These are phyloP conservation scores for Rhopalosiphum nymphaeae DNA, from an alignment of 2,888 invertebrate species.

Conservation along the genomic window DNA sequence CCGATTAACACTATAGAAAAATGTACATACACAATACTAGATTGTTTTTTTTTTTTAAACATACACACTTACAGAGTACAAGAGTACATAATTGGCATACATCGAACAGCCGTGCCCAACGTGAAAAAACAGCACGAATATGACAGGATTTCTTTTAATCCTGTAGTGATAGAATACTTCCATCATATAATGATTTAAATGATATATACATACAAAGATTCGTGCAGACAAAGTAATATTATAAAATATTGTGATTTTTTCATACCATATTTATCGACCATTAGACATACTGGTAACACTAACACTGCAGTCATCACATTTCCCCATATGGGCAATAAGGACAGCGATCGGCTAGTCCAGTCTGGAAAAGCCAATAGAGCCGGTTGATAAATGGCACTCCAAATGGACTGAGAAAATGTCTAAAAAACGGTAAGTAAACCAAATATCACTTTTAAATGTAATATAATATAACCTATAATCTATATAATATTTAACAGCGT, in stretches of 20 bases:
- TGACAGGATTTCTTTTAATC: slow-evolving; percentile 35
- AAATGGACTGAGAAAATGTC: slow-evolving; percentile 44
- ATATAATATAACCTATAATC: too few relatives aligned
- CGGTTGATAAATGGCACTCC: slow-evolving; percentile 28
- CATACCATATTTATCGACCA: slow-evolving; percentile 48
- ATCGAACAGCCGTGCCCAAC: slow-evolving; percentile 44
- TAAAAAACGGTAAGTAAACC: background rate
- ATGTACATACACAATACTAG: background rate
- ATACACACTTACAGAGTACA: slow-evolving; percentile 42
- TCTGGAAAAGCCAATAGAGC: slow-evolving; percentile 34
- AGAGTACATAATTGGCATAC: slow-evolving; percentile 13
- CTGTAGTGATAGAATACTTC: background rate
- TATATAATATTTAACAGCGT: background rate
- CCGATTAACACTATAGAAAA: background rate
- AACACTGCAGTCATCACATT: slow-evolving; percentile 33
- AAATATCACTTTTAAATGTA: background rate
- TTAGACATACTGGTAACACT: slow-evolving; percentile 47
- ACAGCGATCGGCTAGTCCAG: slow-evolving; percentile 29
- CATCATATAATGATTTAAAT: background rate
- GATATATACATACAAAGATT: background rate
- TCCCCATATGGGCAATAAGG: slow-evolving; percentile 38
- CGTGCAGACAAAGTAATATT: background rate
- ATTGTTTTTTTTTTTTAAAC: background rate
- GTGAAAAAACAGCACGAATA: slow-evolving; percentile 37
- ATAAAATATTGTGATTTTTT: background rate